Conservation (phyloP, 2,888 invertebrate genomes). For the Chloroclysta siterata region DNA sequence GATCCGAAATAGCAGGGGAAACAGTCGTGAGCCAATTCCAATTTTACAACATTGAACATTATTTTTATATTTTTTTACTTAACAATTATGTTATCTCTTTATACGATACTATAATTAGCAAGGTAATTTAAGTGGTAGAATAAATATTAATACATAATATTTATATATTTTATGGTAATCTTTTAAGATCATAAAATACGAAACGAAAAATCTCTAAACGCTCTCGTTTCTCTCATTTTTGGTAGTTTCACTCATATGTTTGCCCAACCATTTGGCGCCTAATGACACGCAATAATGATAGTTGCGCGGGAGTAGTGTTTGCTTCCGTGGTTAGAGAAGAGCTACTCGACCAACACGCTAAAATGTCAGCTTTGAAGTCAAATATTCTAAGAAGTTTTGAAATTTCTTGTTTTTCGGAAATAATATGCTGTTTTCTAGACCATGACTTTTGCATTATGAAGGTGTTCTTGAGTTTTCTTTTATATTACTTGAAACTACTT, state of each 20-base stretch:
- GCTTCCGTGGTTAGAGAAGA: conserved; percentile 60
- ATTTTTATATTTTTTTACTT: too few relatives aligned
- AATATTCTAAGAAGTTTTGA: conserved; percentile 34
- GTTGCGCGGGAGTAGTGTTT: conserved; percentile 63
- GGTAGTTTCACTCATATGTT: conserved; percentile 45
- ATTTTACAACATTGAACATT: too few relatives aligned
- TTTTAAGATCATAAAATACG: background rate
- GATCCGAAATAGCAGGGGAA: too few relatives aligned
- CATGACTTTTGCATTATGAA: background rate
- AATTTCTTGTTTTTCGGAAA: conserved; percentile 18
- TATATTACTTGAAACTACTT: background rate
- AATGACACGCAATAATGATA: conserved; percentile 81
- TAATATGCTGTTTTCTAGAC: background rate
- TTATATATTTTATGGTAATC: too few relatives aligned
- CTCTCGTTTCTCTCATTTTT: conserved; percentile 33
- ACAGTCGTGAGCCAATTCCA: too few relatives aligned
- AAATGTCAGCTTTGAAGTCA: conserved; percentile 40
- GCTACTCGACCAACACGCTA: conserved; percentile 46
- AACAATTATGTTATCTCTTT: too few relatives aligned
- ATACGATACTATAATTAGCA: too few relatives aligned
- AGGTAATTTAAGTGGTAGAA: too few relatives aligned
- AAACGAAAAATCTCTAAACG: conserved; percentile 16
- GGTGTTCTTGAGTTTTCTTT: background rate
- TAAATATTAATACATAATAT: background rate
- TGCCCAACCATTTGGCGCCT: conserved; percentile 68